Evolutionary conservation across 2,113 vertebrate genomes (phyloP), one percentile per base, ranked within the genome.

Genomic region (Oncorhynchus tshawytscha): DNA sequence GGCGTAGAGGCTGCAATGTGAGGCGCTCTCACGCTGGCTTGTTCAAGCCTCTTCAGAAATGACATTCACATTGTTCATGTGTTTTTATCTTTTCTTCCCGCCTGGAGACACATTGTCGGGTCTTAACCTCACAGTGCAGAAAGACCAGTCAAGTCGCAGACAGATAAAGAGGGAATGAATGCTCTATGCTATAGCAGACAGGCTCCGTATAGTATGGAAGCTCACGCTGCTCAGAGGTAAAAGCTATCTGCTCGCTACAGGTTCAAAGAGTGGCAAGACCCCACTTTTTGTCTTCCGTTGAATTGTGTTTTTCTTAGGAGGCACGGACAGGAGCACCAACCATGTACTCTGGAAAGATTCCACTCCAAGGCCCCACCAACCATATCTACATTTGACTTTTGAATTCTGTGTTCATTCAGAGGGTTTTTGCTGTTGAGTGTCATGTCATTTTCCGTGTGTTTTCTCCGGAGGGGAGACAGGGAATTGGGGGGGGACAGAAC

Each of bases 161-260:
- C 48, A 76, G 82, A 78, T 81, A 78, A 81, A 84, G 73, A 69
- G 0, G 27, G 18, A 71, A 49, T 51, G 70, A 51, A 51, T 29
- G 48, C 22, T 45, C 20, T n/a, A 22, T 9, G 45, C 12, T 27
- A 49, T 13, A n/a, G 22, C 70, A 16, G 70, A 11, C 24, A 22
- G 16, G 31, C 31, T 27, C 22, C 15, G 13, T 71, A 29, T 15
- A 67, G 24, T 31, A 15, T 27, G 22, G 22, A 5, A 16, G 48
- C 70, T 51, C 69, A 20, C 4, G 54, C 3, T 57, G 54, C 54
- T 16, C n/a, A 62, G 31, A 29, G 34, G 78, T 31, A 81, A 64
- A 81, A 84, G 82, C 73, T 81, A 84, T 84, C 82, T 76, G 73
- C 59, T 57, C 72, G 65, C 22, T 67, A 64, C 82, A 84, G 79